Conservation (phyloP, 1,140 invertebrate genomes). For the Drosophila ercepeae region DNA sequence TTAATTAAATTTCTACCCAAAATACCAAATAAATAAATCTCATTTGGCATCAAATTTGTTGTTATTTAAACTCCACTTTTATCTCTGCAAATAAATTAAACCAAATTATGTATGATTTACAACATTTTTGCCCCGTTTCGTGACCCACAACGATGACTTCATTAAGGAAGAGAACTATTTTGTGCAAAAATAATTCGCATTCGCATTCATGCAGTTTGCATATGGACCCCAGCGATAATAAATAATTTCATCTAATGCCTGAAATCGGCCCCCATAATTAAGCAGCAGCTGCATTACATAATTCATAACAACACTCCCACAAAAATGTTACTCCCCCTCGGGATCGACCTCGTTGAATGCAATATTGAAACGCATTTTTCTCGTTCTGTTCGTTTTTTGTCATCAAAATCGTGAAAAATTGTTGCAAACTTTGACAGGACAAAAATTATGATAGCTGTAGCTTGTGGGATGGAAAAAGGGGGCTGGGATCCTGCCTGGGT, state of each 20-base stretch:
- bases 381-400: constrained; percentile 29
- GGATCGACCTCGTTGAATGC: constrained; percentile 28
- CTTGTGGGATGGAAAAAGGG: neutral
- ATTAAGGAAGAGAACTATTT: constrained; percentile 29
- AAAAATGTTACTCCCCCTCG: neutral
- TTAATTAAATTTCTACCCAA: no score
- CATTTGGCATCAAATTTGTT: constrained; percentile 12
- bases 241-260: constrained; percentile 66
- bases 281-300: constrained; percentile 52
- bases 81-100: constrained; percentile 38
- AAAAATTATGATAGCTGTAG: constrained; percentile 70
- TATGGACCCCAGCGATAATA: constrained; percentile 46
- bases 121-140: neutral
- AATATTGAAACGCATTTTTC: constrained; percentile 69
- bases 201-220: constrained; percentile 32
- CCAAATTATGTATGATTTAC: constrained; percentile 35
- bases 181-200: constrained; percentile 28
- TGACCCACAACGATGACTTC: constrained; percentile 20
- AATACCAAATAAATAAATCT: neutral
- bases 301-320: constrained; percentile 19
- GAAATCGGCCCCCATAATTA: constrained; percentile 56
- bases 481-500: constrained; percentile 29
- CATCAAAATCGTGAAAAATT: constrained; percentile 77
- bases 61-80: constrained; percentile 9
- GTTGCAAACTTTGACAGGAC: constrained; percentile 74